phyloP scores from a whole-genome alignment of 2,113 vertebrate genomes.

The Neofelis nebulosa region DNA sequence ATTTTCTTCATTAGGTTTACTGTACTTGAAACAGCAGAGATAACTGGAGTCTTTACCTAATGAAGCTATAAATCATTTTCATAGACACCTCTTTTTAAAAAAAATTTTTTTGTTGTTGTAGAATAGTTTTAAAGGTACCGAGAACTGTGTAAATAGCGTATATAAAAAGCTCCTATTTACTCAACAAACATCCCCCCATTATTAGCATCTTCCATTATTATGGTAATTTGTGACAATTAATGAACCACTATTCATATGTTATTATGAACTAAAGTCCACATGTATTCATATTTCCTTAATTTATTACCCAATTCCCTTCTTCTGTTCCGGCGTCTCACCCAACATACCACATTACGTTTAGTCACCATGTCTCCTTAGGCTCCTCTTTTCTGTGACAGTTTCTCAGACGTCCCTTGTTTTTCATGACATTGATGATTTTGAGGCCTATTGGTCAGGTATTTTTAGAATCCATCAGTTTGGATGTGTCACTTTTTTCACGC shows the following conservation, averaged over 20 bases:
- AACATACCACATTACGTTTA: not conserved
- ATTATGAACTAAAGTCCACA: not conserved
- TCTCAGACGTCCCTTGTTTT: not conserved
- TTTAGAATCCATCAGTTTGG: not conserved
- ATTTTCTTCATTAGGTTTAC: not conserved
- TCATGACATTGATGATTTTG: not conserved
- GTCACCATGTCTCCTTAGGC: not conserved
- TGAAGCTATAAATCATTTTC: not conserved
- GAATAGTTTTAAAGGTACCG: not conserved
- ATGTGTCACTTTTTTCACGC: not conserved
- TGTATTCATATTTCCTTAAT: not conserved
- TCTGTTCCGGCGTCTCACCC: not conserved
- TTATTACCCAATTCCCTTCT: not conserved
- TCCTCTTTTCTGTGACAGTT: not conserved
- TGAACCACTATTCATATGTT: not conserved
- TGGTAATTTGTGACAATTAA: not conserved
- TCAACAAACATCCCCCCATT: not conserved
- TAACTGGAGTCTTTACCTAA: not conserved
- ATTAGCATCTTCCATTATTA: not conserved
- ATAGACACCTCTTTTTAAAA: not conserved
- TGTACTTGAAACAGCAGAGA: not conserved
- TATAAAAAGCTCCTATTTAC: not conserved
- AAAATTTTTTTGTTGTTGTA: not conserved
- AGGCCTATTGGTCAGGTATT: not conserved
- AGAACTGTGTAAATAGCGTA: not conserved